phyloP scores from a whole-genome alignment of 2,888 invertebrate genomes.

The Ophioninae sp. region DNA sequence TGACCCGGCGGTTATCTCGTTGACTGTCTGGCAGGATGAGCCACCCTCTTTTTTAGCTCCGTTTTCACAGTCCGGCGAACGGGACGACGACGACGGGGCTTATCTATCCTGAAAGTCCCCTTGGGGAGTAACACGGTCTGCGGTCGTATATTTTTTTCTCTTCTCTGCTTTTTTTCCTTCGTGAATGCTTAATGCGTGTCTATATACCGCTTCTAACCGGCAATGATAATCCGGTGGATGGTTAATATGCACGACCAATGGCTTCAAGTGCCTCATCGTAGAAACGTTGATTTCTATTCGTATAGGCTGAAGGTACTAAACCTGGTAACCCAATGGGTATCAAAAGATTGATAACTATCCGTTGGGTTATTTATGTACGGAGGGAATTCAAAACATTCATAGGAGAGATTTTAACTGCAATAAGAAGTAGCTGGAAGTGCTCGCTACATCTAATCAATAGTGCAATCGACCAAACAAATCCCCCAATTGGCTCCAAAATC shows the following conservation, averaged over 20 bases:
- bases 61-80: conserved; percentile 22
- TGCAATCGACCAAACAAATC: too few relatives aligned
- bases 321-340: background rate
- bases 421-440: too few relatives aligned
- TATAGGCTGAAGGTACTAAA: background rate
- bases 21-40: conserved; percentile 57
- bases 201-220: conserved; percentile 10
- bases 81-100: conserved; percentile 30
- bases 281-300: background rate
- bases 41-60: conserved; percentile 44
- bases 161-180: background rate
- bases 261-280: background rate
- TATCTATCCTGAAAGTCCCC: conserved; percentile 46
- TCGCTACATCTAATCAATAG: too few relatives aligned
- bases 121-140: conserved; percentile 40
- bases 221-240: conserved; percentile 2
- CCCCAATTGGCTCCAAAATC: too few relatives aligned
- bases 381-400: background rate
- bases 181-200: conserved; percentile 33
- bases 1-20: conserved; percentile 59
- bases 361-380: background rate
- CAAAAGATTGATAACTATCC: background rate
- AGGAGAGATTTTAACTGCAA: background rate
- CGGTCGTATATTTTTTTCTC: conserved; percentile 31
- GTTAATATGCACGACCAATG: background rate